Evolutionary conservation across 2,797 vertebrate genomes (phyloP), one percentile per base, ranked within the genome.

Genomic region (Pitangus sulphuratus): DNA sequence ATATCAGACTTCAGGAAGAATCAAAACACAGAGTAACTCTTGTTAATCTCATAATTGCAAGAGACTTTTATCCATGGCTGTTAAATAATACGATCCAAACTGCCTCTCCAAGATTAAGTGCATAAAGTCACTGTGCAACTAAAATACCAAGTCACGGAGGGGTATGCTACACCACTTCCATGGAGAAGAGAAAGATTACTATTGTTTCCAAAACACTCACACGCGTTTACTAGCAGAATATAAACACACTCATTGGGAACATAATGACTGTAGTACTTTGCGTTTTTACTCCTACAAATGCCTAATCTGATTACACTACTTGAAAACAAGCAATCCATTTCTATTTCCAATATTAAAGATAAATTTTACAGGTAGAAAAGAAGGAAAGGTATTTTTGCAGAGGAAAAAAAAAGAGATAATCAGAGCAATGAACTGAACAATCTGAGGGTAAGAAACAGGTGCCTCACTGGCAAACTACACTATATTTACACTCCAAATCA

Each of bases 1-100:
- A 2, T 22, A 76, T 35, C 71, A 50, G 44, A 64, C 81, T 76
- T 78, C 88, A 76, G 71, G 45, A 76, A 64, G 80, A 96, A 95
- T 86, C 74, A 93, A 92, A 95, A 95, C 84, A 87, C 8, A 74
- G 77, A 69, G 35, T 93, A 95, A 94, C 81, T 94, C 87, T 30
- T 62, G 84, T 20, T 93, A 96, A 95, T 97, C 96, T 83, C 70
- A 18, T 97, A 89, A 95, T 94, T 97, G 84, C 87, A 94, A 79
- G 87, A 95, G 90, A 95, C 76, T 95, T 96, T 97, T 92, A 96
- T 76, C 87, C 62, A 26, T 8, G n/a, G 84, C 94, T 95, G 94
- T 95, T 94, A 95, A 97, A 90, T 94, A 92, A 92, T 85, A 95
- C 7, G 21, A 95, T 71, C 51, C 84, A 90, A 79, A 54, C 65